These are phyloP conservation scores for Tenthredo distinguenda DNA, from an alignment of 2,888 invertebrate species.

Conservation along the genomic window DNA sequence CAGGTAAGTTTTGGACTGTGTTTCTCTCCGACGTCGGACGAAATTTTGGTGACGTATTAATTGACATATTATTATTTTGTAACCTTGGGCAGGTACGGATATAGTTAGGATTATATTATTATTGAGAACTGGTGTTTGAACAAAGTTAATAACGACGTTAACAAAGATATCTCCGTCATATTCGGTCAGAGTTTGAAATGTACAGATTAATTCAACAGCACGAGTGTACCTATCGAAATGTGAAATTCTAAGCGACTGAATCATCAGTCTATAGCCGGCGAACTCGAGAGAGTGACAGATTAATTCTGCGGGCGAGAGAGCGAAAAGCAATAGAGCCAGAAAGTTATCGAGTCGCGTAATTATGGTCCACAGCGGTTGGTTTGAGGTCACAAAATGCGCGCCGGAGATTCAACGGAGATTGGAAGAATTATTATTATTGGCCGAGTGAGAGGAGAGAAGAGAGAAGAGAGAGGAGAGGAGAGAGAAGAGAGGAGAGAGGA, in stretches of 20 bases:
- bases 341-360: constrained; percentile 37
- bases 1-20: constrained; percentile 29
- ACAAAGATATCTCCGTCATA: background rate
- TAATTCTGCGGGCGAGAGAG: constrained; percentile 41
- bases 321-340: constrained; percentile 39
- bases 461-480: background rate
- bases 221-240: constrained; percentile 24
- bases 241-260: constrained; percentile 35
- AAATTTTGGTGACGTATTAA: background rate
- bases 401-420: constrained; percentile 27
- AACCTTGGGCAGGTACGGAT: background rate
- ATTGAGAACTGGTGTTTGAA: background rate
- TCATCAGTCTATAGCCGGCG: constrained; percentile 14
- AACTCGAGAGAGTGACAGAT: constrained; percentile 37
- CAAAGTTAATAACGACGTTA: background rate
- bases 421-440: constrained; percentile 37
- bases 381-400: constrained; percentile 20
- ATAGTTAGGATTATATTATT: background rate
- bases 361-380: constrained; percentile 41
- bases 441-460: background rate
- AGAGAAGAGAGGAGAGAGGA: background rate
- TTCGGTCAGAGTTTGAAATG: background rate
- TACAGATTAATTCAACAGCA: constrained; percentile 7
- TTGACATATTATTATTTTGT: background rate
- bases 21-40: background rate